Evolutionary conservation across 35 echinoderm and acorn worm genomes (phyloP).

Genomic region (Ophiothrix spiculata): DNA sequence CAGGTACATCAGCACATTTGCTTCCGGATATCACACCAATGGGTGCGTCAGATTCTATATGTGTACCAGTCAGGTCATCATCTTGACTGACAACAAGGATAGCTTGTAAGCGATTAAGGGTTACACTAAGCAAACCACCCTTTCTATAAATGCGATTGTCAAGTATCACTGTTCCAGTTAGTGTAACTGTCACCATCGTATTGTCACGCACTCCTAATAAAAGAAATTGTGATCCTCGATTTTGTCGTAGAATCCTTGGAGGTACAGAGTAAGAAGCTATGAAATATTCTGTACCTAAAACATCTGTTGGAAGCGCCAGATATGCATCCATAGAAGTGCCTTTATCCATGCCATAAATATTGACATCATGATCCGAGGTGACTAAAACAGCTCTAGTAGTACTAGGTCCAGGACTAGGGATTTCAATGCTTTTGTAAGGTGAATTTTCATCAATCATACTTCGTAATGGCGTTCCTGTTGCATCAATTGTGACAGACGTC

Average conservation of each 20-base stretch:
- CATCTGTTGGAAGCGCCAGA: slow-evolving; percentile 67
- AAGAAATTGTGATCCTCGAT: slow-evolving; percentile 74
- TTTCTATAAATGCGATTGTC: slow-evolving; percentile 16
- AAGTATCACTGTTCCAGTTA: slow-evolving; percentile 25
- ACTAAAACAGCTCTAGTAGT: slow-evolving; percentile 46
- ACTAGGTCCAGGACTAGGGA: background rate
- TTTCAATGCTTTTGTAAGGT: background rate
- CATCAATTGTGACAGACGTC: slow-evolving; percentile 44
- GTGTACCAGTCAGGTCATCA: slow-evolving; percentile 77
- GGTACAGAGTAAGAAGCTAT: slow-evolving; percentile 68
- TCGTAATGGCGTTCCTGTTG: background rate
- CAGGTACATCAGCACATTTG: slow-evolving; percentile 85
- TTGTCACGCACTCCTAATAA: slow-evolving; percentile 53
- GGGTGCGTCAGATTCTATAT: slow-evolving; percentile 53
- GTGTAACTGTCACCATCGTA: slow-evolving; percentile 46
- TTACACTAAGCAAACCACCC: slow-evolving; percentile 26
- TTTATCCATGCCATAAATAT: slow-evolving; percentile 58
- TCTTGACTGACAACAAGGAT: slow-evolving; percentile 47
- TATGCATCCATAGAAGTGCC: slow-evolving; percentile 84
- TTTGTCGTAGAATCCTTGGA: slow-evolving; percentile 36
- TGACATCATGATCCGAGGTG: slow-evolving; percentile 63
- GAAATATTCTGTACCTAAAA: slow-evolving; percentile 77
- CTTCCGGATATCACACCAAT: slow-evolving; percentile 76
- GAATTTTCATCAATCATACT: background rate
- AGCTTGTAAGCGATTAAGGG: slow-evolving; percentile 45